Percentiles rank a stretch among this genome's conserved stretches.
phyloP scores from a whole-genome alignment of 2,113 vertebrate genomes.

The Cricetomys ansorgei region DNA sequence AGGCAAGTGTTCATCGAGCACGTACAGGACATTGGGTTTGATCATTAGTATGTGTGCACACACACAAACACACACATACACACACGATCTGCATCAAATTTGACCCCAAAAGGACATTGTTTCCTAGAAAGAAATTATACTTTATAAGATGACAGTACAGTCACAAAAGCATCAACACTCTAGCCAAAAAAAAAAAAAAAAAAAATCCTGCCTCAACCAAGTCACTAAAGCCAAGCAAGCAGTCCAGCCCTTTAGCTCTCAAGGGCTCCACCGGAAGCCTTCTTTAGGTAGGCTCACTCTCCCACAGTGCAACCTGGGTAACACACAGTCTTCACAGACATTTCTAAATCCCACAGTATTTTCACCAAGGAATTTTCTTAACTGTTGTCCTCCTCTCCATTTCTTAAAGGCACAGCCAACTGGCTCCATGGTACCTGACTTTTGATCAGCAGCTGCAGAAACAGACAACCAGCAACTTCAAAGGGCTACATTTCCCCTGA shows the following conservation, averaged over 20 bases:
- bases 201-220: background rate
- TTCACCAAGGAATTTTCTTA: background rate
- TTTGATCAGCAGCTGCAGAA: constrained; percentile 69
- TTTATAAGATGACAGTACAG: background rate
- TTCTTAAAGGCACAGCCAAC: background rate
- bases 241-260: background rate
- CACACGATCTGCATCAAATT: background rate
- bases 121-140: constrained; percentile 7
- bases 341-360: background rate
- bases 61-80: background rate
- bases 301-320: background rate
- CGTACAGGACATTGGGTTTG: background rate
- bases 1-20: background rate
- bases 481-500: constrained; percentile 56
- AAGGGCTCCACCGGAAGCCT: background rate
- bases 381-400: background rate
- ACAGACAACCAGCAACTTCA: constrained; percentile 70
- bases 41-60: background rate
- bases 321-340: background rate
- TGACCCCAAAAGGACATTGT: background rate
- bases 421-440: background rate
- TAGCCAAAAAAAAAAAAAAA: background rate
- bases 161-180: background rate
- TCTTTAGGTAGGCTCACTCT: background rate
- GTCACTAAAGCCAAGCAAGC: background rate